Evolutionary conservation across 2,113 vertebrate genomes (phyloP).

Genomic region (Macquaria australasica): DNA sequence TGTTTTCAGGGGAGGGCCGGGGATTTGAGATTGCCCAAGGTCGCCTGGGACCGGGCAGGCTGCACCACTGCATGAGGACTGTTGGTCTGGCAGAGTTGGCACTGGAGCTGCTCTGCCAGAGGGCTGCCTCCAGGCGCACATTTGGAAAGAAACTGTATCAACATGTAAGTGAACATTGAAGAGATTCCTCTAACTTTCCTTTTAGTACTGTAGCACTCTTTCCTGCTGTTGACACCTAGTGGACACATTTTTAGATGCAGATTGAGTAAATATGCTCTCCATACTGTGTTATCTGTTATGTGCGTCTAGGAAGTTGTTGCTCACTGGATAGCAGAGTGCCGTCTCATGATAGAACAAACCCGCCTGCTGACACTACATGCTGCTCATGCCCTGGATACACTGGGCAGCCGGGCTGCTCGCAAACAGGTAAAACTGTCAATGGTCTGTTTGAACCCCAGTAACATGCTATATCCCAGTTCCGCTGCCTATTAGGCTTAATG

Average conservation of each 20-base stretch:
- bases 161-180: conserved; percentile 85
- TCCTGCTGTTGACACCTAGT: conserved; percentile 50
- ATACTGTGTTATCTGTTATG: neutral
- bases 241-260: conserved; percentile 12
- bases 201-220: neutral
- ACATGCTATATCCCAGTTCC: no score
- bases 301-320: conserved; percentile 89
- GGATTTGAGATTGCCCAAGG: conserved; percentile 95
- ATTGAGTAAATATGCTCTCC: neutral
- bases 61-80: conserved; percentile 95
- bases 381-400: conserved; percentile 85
- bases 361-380: conserved; percentile 90
- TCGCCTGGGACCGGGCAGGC: conserved; percentile 90
- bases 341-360: conserved; percentile 91
- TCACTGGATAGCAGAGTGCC: conserved; percentile 95
- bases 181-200: neutral
- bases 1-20: conserved; percentile 89
- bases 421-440: conserved; percentile 87
- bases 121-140: conserved; percentile 82
- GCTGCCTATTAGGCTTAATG: neutral
- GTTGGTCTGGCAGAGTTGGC: conserved; percentile 88
- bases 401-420: conserved; percentile 86
- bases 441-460: no score
- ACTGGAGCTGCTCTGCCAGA: conserved; percentile 89
- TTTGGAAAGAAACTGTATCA: conserved; percentile 91